phyloP scores from a whole-genome alignment of 92 coral and sea anemone species.

The Porites rus region DNA sequence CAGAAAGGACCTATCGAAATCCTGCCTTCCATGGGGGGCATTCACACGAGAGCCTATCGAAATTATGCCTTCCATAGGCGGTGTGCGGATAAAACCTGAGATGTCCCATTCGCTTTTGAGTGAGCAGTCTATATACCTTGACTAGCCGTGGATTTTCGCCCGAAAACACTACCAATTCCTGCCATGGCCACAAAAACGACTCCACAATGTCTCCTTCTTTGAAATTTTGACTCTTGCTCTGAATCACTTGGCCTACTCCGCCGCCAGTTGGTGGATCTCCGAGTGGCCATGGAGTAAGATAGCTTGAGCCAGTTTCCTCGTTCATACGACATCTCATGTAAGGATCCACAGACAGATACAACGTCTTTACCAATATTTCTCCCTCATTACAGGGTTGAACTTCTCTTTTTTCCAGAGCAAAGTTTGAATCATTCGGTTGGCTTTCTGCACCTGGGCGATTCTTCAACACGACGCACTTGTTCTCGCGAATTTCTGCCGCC shows the following conservation, averaged over 20 bases:
- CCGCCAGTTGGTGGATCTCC: constrained; percentile 67
- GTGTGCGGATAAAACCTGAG: no score
- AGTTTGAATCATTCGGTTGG: constrained; percentile 76
- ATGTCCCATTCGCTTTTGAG: neutral
- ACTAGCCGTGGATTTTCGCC: neutral
- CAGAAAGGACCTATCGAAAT: no score
- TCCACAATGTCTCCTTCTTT: constrained; percentile 74
- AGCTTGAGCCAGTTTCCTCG: constrained; percentile 61
- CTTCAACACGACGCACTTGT: constrained; percentile 63
- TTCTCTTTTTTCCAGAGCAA: constrained; percentile 53
- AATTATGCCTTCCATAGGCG: no score
- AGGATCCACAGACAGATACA: constrained; percentile 90
- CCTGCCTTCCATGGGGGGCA: no score
- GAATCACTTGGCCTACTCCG: constrained; percentile 73
- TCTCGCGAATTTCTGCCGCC: constrained; percentile 26
- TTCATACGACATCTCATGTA: constrained; percentile 84
- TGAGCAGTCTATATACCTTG: constrained; percentile 10
- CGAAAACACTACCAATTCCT: constrained; percentile 61
- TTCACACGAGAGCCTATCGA: no score
- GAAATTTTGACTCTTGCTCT: constrained; percentile 60
- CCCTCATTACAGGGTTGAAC: constrained; percentile 68
- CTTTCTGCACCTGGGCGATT: constrained; percentile 83
- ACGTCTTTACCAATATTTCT: constrained; percentile 74
- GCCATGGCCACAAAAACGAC: constrained; percentile 76
- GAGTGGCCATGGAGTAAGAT: constrained; percentile 64